Evolutionary conservation across 2,888 invertebrate species (phyloP).

Genomic region (Drosophila setosimentum): DNA sequence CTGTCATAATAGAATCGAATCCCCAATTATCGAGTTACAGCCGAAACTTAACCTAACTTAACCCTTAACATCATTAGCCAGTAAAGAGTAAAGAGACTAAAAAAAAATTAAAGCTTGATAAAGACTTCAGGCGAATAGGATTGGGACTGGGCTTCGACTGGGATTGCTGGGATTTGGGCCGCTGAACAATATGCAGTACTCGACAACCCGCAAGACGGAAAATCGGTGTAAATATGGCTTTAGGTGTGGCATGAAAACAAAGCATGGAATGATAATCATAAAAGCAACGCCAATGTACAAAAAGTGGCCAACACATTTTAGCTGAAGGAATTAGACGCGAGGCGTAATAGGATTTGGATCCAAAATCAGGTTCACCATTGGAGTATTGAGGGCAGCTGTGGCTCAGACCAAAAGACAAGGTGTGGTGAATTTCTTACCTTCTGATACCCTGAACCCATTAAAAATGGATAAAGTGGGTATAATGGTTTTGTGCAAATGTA

Average conservation of each 20-base stretch:
- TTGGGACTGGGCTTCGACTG: background rate
- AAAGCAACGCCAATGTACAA: slow-evolving; percentile 13
- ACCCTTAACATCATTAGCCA: slow-evolving; percentile 8
- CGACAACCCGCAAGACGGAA: slow-evolving; percentile 16
- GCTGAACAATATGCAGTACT: slow-evolving; percentile 4
- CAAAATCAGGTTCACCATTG: slow-evolving; percentile 27
- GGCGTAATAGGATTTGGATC: slow-evolving; percentile 21
- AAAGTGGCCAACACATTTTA: slow-evolving; percentile 15
- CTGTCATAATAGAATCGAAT: slow-evolving; percentile 18
- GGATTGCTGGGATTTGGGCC: slow-evolving; percentile 4
- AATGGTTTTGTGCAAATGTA: background rate
- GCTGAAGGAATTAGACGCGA: background rate
- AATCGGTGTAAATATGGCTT: slow-evolving; percentile 35
- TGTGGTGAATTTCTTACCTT: slow-evolving; percentile 50
- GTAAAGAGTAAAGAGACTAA: slow-evolving; percentile 4
- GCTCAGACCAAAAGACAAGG: slow-evolving; percentile 61
- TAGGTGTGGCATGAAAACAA: slow-evolving; percentile 15
- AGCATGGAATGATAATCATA: slow-evolving; percentile 17
- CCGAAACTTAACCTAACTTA: slow-evolving; percentile 13
- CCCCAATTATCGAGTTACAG: slow-evolving; percentile 39
- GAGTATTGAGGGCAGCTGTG: slow-evolving; percentile 36
- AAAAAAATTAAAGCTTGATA: slow-evolving; percentile 9
- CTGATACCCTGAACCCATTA: slow-evolving; percentile 4
- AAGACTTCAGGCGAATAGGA: background rate
- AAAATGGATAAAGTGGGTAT: background rate